phyloP scores from a whole-genome alignment of 2,113 vertebrate species.

The Colossoma macropomum region DNA sequence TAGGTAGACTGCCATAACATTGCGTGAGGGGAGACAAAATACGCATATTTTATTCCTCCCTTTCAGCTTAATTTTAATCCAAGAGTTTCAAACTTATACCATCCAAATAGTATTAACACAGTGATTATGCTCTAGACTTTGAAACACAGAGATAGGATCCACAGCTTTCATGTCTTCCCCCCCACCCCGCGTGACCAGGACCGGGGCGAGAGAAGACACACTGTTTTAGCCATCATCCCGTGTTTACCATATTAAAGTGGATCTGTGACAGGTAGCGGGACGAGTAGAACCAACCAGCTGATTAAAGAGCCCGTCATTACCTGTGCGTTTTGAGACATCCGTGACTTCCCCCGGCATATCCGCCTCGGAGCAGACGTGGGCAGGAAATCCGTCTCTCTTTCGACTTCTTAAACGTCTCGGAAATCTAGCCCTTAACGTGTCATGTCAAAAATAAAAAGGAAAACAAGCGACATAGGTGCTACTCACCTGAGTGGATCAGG shows the following conservation, averaged over 20 bases:
- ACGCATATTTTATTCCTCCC: constrained; percentile 61
- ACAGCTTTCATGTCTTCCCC: constrained; percentile 77
- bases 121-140: constrained; percentile 71
- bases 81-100: constrained; percentile 73
- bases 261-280: constrained; percentile 77
- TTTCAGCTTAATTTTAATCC: constrained; percentile 81
- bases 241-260: constrained; percentile 76
- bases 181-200: constrained; percentile 67
- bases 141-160: constrained; percentile 58
- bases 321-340: constrained; percentile 75
- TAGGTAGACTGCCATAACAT: constrained; percentile 62
- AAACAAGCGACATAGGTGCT: constrained; percentile 41
- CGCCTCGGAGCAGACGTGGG: constrained; percentile 57
- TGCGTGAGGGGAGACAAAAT: constrained; percentile 64
- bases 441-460: constrained; percentile 18
- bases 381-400: constrained; percentile 75
- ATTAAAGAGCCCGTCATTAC: constrained; percentile 78
- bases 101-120: constrained; percentile 77
- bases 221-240: constrained; percentile 69
- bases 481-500: constrained; percentile 69
- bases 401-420: constrained; percentile 73
- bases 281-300: constrained; percentile 75
- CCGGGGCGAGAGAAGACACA: constrained; percentile 63
- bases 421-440: constrained; percentile 69
- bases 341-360: constrained; percentile 67